Evolutionary conservation across 2,888 invertebrate genomes (phyloP), one percentile per base, ranked within the genome.

Genomic region (Agrotis segetum): DNA sequence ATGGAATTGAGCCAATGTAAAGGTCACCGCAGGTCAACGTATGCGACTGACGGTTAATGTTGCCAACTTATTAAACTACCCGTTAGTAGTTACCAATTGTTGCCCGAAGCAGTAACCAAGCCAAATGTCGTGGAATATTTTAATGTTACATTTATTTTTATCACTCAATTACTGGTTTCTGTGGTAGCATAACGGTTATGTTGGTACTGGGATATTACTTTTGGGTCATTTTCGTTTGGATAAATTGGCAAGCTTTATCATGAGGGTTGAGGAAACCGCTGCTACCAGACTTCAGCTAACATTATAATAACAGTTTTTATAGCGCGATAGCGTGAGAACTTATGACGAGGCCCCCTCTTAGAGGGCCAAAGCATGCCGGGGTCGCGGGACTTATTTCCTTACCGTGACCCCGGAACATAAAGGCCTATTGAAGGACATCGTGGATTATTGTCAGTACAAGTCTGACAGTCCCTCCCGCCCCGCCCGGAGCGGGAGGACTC

Each of bases 1-100:
- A 84, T 89, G 88, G 88, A 88, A 77, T 73, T 63, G 60, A 80
- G 89, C 89, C 89, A 89, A 88, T 85, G 49, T 62, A 75, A 64
- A 74, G 88, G 88, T 86, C 85, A 81, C 55, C 55, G 56, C 67
- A 72, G 85, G 85, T 81, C 84, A 81, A 63, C 76, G 79, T 78
- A 84, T 85, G 81, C 86, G 74, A 82, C 81, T 64, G 74, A 74
- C 84, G 81, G 77, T 65, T 74, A 74, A 84, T 83, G 85, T 60
- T 87, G 89, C 88, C 89, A 89, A 86, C 81, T 79, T 80, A 77
- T 74, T 72, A 66, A 69, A 78, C 71, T 71, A 74, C 74, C 67
- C 66, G 68, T 67, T 72, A 73, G 64, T 16, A 66, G 60, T 68
- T 67, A 82, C 71, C 74, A 74, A 76, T 85, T 74, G 76, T 70